A percentile compares a stretch with the other conserved stretches of the same genome.
Evolutionary conservation across 2,888 invertebrate species (phyloP).

Genomic region (Helicoverpa assulta): DNA sequence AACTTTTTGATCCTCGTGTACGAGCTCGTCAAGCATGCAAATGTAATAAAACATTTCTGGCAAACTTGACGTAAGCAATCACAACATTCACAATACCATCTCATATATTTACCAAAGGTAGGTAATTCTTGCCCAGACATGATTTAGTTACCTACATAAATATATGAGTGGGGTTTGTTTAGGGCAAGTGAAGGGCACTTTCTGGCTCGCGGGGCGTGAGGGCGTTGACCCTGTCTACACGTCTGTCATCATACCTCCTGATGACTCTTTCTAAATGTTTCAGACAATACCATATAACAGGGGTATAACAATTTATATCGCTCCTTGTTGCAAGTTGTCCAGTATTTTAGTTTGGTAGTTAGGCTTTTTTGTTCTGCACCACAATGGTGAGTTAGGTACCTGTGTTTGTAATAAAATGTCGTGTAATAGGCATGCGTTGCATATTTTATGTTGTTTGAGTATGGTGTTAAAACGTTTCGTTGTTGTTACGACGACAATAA

Average conservation of each 20-base stretch:
- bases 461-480: neutral
- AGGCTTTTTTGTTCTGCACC: slow-evolving; percentile 12
- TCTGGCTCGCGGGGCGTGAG: slow-evolving; percentile 61
- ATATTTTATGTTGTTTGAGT: slow-evolving; percentile 15
- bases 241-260: slow-evolving; percentile 47
- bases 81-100: slow-evolving; percentile 20
- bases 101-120: slow-evolving; percentile 52
- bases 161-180: slow-evolving; percentile 62
- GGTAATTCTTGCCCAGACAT: slow-evolving; percentile 53
- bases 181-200: slow-evolving; percentile 68
- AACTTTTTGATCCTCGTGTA: slow-evolving; percentile 26
- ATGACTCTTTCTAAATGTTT: slow-evolving; percentile 45
- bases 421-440: neutral
- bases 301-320: slow-evolving; percentile 18
- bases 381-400: neutral
- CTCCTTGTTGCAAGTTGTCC: slow-evolving; percentile 17
- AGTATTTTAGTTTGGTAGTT: slow-evolving; percentile 14
- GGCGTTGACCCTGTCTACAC: slow-evolving; percentile 64
- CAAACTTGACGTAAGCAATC: slow-evolving; percentile 33
- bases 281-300: slow-evolving; percentile 24
- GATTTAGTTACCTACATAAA: slow-evolving; percentile 58
- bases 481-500: neutral
- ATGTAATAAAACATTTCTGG: slow-evolving; percentile 33
- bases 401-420: slow-evolving; percentile 13
- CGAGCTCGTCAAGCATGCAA: slow-evolving; percentile 18